Conservation (phyloP, 2,888 invertebrate species). For the Nemotelus nigrinus region DNA sequence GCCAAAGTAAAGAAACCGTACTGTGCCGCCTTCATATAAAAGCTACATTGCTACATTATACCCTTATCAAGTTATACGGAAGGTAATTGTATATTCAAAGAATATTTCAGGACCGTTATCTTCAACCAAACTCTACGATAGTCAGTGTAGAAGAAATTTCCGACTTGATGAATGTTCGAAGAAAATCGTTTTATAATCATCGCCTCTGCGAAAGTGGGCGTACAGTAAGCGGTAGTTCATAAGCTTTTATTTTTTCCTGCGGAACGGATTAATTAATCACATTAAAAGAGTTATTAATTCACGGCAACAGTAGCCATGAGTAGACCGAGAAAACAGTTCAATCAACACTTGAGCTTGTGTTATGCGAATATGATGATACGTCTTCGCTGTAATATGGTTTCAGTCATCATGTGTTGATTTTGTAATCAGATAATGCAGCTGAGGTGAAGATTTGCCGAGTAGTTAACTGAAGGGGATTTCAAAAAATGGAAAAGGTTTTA, state of each 20-base stretch:
- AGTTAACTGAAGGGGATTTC: not conserved
- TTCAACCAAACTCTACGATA: not conserved
- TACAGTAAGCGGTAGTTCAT: not conserved
- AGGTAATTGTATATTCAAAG: constrained; percentile 4
- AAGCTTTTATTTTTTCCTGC: not conserved
- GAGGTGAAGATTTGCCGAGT: not conserved
- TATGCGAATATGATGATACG: constrained; percentile 1
- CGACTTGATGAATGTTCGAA: not conserved
- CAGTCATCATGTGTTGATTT: constrained; percentile 16
- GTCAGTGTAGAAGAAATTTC: not conserved
- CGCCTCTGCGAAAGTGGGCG: too few species aligned
- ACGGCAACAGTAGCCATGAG: not conserved
- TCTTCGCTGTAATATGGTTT: not conserved
- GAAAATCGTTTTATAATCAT: too few species aligned
- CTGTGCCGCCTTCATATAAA: not conserved
- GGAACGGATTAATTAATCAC: constrained; percentile 19
- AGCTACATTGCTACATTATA: constrained; percentile 16
- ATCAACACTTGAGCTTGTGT: too few species aligned
- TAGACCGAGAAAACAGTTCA: not conserved
- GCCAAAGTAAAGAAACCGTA: not conserved
- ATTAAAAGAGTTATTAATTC: constrained; percentile 16
- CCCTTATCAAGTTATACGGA: constrained; percentile 5
- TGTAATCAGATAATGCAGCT: constrained; percentile 29
- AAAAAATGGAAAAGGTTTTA: not conserved
- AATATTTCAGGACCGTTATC: not conserved